A percentile compares a stretch with the other conserved stretches of the same genome.
These are phyloP conservation scores for Tridacna gigas DNA, from an alignment of 2,888 invertebrate species.

Conservation along the genomic window DNA sequence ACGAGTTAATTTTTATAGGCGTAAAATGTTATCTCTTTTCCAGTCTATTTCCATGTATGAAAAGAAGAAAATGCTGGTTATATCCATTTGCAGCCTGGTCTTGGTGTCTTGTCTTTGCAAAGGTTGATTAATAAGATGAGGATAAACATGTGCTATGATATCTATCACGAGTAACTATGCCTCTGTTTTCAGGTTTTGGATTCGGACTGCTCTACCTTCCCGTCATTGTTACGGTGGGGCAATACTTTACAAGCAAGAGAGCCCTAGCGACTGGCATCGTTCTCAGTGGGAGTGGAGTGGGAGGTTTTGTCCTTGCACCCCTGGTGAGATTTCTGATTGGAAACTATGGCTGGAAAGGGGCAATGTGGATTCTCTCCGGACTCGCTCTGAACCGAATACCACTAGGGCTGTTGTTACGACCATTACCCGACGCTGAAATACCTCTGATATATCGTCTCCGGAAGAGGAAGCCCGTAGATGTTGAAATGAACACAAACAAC, in stretches of 20 bases:
- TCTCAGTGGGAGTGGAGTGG: constrained; percentile 31
- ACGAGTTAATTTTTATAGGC: too few relatives aligned
- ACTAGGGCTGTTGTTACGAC: constrained; percentile 21
- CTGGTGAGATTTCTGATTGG: constrained; percentile 20
- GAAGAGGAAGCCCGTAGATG: too few relatives aligned
- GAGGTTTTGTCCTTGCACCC: constrained; percentile 39
- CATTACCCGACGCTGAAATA: neutral
- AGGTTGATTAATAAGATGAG: too few relatives aligned
- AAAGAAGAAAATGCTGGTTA: too few relatives aligned
- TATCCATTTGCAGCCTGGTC: too few relatives aligned
- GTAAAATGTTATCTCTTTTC: too few relatives aligned
- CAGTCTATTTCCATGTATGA: too few relatives aligned
- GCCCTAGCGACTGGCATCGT: constrained; percentile 38
- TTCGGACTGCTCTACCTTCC: constrained; percentile 38
- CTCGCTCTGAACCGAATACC: constrained; percentile 35
- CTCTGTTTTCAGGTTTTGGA: constrained; percentile 38
- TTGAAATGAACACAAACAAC: neutral
- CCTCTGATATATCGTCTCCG: neutral
- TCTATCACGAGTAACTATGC: too few relatives aligned
- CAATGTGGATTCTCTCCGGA: constrained; percentile 26
- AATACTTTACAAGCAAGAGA: constrained; percentile 26
- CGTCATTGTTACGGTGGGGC: constrained; percentile 30
- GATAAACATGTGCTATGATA: too few relatives aligned
- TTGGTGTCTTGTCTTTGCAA: too few relatives aligned
- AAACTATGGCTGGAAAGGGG: constrained; percentile 34